Evolutionary conservation across 2,888 invertebrate genomes (phyloP).

Genomic region (Diaprepes abbreviatus): DNA sequence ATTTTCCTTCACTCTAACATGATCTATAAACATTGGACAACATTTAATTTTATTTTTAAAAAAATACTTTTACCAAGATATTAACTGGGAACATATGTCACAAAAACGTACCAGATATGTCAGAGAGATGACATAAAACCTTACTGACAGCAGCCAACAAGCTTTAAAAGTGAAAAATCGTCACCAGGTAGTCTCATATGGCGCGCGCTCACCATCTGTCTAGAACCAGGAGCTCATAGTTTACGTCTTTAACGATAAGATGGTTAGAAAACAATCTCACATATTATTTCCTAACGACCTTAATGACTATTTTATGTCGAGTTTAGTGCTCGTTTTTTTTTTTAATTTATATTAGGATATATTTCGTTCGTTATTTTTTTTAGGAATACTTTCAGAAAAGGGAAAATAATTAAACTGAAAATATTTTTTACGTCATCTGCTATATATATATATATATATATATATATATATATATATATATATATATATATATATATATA

Average conservation of each 20-base stretch:
- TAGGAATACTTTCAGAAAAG: too few relatives aligned
- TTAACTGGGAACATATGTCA: conserved; percentile 8
- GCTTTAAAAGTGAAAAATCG: conserved; percentile 44
- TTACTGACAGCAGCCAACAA: conserved; percentile 38
- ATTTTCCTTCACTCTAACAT: neutral
- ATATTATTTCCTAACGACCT: conserved; percentile 39
- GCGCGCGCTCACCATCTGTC: conserved; percentile 46
- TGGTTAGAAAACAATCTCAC: conserved; percentile 33
- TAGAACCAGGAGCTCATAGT: conserved; percentile 35
- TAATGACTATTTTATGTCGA: conserved; percentile 32
- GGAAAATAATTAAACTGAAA: too few relatives aligned
- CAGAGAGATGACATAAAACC: conserved; percentile 38
- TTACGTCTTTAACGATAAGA: conserved; percentile 45
- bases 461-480: too few relatives aligned
- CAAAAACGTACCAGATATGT: conserved; percentile 34
- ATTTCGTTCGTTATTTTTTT: too few relatives aligned
- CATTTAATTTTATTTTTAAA: neutral
- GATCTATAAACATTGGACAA: neutral
- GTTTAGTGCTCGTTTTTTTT: neutral
- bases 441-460: neutral
- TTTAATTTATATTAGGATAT: conserved; percentile 2
- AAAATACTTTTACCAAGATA: neutral
- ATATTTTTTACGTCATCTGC: too few relatives aligned
- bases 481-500: too few relatives aligned
- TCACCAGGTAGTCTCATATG: conserved; percentile 44